A percentile compares a stretch with the other conserved stretches of the same genome.
These are phyloP conservation scores for Lathronympha strigana DNA, from an alignment of 2,888 invertebrate genomes.

Conservation along the genomic window DNA sequence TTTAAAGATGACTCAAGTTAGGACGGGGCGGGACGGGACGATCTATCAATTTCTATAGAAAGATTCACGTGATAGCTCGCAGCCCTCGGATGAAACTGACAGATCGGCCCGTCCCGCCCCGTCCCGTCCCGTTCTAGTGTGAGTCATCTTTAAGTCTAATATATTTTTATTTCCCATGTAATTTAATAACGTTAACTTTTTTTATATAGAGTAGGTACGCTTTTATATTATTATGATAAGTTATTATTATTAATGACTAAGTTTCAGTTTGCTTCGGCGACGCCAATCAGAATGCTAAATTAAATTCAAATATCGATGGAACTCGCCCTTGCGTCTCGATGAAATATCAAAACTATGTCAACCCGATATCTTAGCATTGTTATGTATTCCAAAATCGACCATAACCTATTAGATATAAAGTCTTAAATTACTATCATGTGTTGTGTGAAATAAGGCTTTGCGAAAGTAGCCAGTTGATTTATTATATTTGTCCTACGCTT, in stretches of 20 bases:
- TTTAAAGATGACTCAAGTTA: too few species aligned
- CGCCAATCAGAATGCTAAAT: conserved; percentile 78
- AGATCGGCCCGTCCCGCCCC: too few species aligned
- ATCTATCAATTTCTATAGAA: too few species aligned
- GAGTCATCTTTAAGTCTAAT: too few species aligned
- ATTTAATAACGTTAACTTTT: too few species aligned
- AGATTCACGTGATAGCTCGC: too few species aligned
- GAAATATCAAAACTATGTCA: conserved; percentile 46
- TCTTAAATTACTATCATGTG: not conserved
- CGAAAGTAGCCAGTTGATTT: conserved; percentile 61
- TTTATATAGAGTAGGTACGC: too few species aligned
- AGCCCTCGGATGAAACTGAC: too few species aligned
- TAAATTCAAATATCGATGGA: conserved; percentile 84
- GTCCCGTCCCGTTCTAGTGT: too few species aligned
- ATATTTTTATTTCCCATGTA: too few species aligned
- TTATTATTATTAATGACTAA: not conserved
- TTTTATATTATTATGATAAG: too few species aligned
- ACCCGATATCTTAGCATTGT: not conserved
- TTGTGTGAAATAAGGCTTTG: conserved; percentile 4
- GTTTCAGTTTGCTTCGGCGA: conserved; percentile 61
- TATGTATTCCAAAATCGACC: not conserved
- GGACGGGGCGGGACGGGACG: too few species aligned
- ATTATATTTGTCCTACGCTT: conserved; percentile 84
- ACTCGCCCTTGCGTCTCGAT: conserved; percentile 76
- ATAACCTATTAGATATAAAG: not conserved